These are phyloP conservation scores for Pteropus alecto DNA, from an alignment of 2,113 vertebrate genomes.

Conservation along the genomic window DNA sequence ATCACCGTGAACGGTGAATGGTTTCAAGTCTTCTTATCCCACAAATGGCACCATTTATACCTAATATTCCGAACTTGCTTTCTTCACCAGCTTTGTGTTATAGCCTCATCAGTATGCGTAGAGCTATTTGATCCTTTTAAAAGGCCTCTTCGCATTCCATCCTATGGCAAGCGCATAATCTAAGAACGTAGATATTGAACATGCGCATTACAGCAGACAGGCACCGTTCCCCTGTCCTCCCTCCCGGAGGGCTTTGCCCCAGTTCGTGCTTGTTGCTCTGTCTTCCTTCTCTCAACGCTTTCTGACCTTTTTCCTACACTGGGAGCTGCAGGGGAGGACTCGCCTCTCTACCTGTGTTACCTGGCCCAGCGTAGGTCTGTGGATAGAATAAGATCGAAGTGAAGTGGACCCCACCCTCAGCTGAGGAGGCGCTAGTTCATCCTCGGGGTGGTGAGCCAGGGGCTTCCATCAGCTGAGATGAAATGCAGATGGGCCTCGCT, in stretches of 20 bases:
- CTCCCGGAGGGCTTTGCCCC: rapidly evolving
- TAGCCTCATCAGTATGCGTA: too few relatives aligned
- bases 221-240: rapidly evolving
- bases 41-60: rapidly evolving
- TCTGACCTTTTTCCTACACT: background rate
- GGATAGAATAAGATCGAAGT: background rate
- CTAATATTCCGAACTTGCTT: background rate
- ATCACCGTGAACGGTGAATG: background rate
- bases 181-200: background rate
- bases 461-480: background rate
- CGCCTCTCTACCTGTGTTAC: background rate
- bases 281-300: background rate
- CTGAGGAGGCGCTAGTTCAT: background rate
- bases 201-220: background rate
- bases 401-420: background rate
- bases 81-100: background rate
- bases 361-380: background rate
- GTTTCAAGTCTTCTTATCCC: background rate
- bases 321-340: background rate
- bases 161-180: background rate
- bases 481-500: background rate
- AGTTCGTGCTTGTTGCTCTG: rapidly evolving
- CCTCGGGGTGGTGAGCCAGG: background rate
- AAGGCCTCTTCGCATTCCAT: background rate
- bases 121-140: background rate